Percentiles rank a stretch among this genome's conserved stretches.
Evolutionary conservation across 2,113 vertebrate species (phyloP).

Genomic region (Calidris pugnax): DNA sequence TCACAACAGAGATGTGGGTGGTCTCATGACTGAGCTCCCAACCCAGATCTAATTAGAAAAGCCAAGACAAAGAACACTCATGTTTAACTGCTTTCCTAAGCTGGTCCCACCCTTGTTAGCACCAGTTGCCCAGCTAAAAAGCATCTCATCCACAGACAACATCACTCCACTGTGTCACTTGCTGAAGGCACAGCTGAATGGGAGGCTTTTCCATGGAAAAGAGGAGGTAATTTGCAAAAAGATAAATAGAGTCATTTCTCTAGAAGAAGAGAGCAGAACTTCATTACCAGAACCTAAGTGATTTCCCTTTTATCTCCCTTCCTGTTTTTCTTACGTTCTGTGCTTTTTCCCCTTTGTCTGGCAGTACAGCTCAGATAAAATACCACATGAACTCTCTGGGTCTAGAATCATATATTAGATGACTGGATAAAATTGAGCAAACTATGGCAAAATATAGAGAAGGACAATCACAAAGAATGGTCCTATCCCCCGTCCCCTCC

Average conservation of each 20-base stretch:
- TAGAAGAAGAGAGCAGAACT: not conserved
- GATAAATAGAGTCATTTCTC: not conserved
- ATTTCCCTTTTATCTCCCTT: not conserved
- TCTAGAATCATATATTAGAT: not conserved
- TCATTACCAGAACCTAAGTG: not conserved
- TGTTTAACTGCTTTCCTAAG: not conserved
- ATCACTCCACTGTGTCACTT: not conserved
- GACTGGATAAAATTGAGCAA: not conserved
- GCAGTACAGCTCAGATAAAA: not conserved
- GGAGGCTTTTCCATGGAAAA: not conserved
- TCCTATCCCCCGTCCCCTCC: not conserved
- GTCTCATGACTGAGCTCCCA: not conserved
- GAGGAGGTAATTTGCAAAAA: not conserved
- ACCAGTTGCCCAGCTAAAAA: not conserved
- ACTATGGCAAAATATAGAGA: not conserved
- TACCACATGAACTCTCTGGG: not conserved
- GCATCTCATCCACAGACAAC: not conserved
- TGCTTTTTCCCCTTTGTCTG: not conserved
- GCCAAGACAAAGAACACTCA: not conserved
- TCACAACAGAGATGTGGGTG: not conserved
- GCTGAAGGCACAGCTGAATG: not conserved
- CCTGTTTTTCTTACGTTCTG: not conserved
- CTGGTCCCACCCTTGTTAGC: not conserved
- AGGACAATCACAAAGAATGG: not conserved
- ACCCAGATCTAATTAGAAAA: not conserved